Evolutionary conservation across 2,113 vertebrate genomes (phyloP), one percentile per base, ranked within the genome.

Genomic region (Hydropotes inermis): DNA sequence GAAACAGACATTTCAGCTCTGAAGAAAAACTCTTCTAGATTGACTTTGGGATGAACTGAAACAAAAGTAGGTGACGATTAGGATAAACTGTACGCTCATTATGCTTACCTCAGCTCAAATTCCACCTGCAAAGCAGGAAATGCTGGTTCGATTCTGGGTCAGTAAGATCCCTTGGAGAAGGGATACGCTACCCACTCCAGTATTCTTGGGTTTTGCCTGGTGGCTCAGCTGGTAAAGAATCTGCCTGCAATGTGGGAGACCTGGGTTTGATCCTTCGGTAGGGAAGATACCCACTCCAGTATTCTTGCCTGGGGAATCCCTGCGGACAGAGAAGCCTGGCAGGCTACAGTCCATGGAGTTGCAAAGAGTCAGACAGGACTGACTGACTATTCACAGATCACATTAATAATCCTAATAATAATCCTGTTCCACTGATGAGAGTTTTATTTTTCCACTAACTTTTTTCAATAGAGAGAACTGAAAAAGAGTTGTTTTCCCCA

Each of bases 351-450:
- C 64, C 64, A 67, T 2, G 64, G 64, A 36, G 64, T 67, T 67
- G 64, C 33, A 67, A 58, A 58, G 33, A 67, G 33, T 67, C 1
- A 1, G 64, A 67, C 64, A 67, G 64, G 33, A 67, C 64, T 5
- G 61, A 67, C 61, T 67, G 33, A 67, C 64, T 36, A 36, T 0
- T 4, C 64, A 67, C 15, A 79, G 61, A 19, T 91, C n/a, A 96
- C 90, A 94, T 52, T 57, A 96, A 87, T 90, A 92, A 95, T 92
- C 13, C 25, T 95, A 84, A 70, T 52, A 94, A 64, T 74, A 92
- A 92, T 87, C 7, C 25, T 64, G 1, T 78, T 58, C 19, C 25
- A 90, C 57, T 74, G 58, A 86, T 17, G n/a, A 67, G 64, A 67
- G 8, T 36, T 67, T 67, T 67, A 67, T 67, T 36, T 67, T 67